phyloP scores from a whole-genome alignment of 2,888 invertebrate genomes.

The Elaeidobius kamerunicus region DNA sequence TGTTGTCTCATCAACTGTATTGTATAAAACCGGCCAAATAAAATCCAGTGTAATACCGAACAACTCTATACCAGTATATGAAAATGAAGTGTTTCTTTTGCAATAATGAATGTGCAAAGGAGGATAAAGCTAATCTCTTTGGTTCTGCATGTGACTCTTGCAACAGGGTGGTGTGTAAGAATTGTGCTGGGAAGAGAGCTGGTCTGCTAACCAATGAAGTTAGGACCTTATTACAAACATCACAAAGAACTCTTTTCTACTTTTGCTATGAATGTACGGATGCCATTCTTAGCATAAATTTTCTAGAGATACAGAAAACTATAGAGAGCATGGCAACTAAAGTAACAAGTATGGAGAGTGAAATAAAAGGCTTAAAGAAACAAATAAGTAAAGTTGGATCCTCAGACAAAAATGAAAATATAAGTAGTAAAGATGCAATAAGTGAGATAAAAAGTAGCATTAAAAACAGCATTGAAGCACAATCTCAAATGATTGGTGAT shows the following conservation, averaged over 20 bases:
- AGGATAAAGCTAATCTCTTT: background rate
- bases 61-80: too few relatives aligned
- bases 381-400: background rate
- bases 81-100: constrained; percentile 15
- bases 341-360: background rate
- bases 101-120: background rate
- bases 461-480: background rate
- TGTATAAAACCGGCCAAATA: too few relatives aligned
- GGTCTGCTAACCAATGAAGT: background rate
- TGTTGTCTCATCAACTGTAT: too few relatives aligned
- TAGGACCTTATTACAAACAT: background rate
- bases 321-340: background rate
- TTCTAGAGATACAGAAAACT: too few relatives aligned
- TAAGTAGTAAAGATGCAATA: background rate
- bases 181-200: background rate
- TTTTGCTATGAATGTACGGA: background rate
- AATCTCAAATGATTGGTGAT: too few relatives aligned
- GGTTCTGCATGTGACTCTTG: background rate
- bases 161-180: background rate
- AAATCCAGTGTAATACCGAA: too few relatives aligned
- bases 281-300: background rate
- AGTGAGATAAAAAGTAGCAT: background rate
- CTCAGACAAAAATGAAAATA: background rate
- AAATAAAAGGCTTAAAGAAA: background rate
- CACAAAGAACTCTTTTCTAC: background rate